Evolutionary conservation across 2,797 vertebrate species (phyloP), one percentile per base, ranked within the genome.

Genomic region (Miichthys miiuy): DNA sequence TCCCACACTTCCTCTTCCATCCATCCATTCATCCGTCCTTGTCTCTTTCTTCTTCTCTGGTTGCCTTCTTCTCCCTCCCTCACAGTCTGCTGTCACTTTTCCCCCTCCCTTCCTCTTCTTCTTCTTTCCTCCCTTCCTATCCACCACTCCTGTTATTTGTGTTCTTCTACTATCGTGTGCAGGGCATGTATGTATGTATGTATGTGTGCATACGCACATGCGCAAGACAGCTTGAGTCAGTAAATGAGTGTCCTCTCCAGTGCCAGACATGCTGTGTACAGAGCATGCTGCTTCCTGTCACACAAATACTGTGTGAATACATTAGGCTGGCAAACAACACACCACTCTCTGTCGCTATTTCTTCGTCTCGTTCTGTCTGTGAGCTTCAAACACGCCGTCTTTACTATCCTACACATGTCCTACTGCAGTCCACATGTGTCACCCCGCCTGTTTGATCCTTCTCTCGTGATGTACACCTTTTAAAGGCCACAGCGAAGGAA

Each of bases 221-320:
- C 47, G 16, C 23, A 65, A n/a, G 38, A 16, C 42, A 64, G 44
- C 65, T 71, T 51, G 51, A 81, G 57, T 82, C 68, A 21, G 68
- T 86, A 84, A 75, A 83, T 67, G 68, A 72, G 60, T 74, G 80
- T 80, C 47, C 68, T 79, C 78, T 77, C 74, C 50, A 34, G 84
- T 77, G 84, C 80, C 84, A 89, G 77, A 84, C 83, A 79, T 81
- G 84, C 81, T 81, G 75, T 42, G 70, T 72, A 58, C 60, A 66
- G 64, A 82, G 67, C 70, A 57, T 61, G 65, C 55, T 63, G 75
- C 75, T 85, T 88, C 75, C 85, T 88, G 69, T 76, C 75, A 84
- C 72, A 79, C 87, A 85, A 69, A 77, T 68, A 73, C 64, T 63
- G 44, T 56, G 76, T 79, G 74, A 89, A 84, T 14, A 44, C 42